Conservation (phyloP, 2,113 vertebrate species). For the Heterotilapia buettikoferi region DNA sequence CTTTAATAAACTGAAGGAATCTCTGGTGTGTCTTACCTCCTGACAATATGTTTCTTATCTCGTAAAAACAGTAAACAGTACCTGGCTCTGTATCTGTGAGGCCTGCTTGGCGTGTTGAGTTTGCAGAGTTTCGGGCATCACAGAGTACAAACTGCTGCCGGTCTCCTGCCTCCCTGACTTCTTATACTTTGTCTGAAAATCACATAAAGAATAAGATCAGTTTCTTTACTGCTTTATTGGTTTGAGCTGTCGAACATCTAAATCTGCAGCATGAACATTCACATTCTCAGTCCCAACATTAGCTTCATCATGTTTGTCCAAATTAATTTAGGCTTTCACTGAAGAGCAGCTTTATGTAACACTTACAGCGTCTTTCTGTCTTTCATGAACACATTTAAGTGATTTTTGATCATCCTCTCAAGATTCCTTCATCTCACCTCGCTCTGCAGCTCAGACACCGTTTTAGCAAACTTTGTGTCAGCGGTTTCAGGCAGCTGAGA, state of each 20-base stretch:
- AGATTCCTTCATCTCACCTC: constrained; percentile 64
- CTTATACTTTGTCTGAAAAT: constrained; percentile 79
- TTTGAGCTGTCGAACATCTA: neutral
- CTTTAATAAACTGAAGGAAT: neutral
- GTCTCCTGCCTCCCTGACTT: constrained; percentile 69
- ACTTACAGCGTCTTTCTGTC: neutral
- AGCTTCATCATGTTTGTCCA: neutral
- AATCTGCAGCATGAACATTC: neutral
- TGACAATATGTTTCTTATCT: neutral
- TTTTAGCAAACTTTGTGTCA: constrained; percentile 15
- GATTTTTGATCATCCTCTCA: neutral
- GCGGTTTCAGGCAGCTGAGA: constrained; percentile 41
- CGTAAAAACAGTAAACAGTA: neutral
- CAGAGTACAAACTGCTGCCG: constrained; percentile 76
- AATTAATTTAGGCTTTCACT: neutral
- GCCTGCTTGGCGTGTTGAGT: constrained; percentile 82
- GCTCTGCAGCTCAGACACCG: constrained; percentile 78
- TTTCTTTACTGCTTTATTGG: neutral
- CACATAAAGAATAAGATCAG: fast-evolving
- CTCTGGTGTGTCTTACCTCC: neutral
- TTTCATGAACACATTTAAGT: neutral
- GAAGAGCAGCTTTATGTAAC: fast-evolving
- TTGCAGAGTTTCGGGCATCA: constrained; percentile 85
- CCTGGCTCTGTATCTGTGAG: constrained; percentile 59
- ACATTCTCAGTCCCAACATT: neutral